These are phyloP conservation scores for Lota lota DNA, from an alignment of 2,113 vertebrate species.

Conservation along the genomic window DNA sequence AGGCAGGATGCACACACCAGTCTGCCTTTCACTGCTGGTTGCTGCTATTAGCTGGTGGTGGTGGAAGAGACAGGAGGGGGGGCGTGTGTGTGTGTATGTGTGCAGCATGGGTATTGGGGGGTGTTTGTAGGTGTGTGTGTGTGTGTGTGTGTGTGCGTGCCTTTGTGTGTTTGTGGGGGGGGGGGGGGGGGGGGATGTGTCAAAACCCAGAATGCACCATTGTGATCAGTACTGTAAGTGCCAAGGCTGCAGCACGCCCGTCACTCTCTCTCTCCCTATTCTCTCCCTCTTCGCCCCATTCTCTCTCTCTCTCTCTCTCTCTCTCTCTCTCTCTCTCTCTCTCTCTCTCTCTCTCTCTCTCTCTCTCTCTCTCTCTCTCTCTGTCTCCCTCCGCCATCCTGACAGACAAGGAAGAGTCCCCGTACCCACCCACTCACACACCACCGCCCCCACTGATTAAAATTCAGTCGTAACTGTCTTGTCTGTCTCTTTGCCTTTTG, in stretches of 20 bases:
- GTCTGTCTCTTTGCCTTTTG: conserved; percentile 56
- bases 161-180: no score
- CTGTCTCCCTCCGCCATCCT: conserved; percentile 10
- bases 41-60: conserved; percentile 78
- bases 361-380: not conserved
- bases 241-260: not conserved
- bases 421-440: conserved; percentile 19
- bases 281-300: no score
- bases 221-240: conserved; percentile 17
- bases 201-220: not conserved
- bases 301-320: no score
- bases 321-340: not conserved
- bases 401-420: conserved; percentile 47
- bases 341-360: not conserved
- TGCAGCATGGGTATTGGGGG: no score
- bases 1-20: conserved; percentile 85
- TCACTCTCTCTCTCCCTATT: no score
- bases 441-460: conserved; percentile 55
- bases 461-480: conserved; percentile 44
- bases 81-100: not conserved
- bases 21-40: conserved; percentile 74
- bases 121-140: not conserved
- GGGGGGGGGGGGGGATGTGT: conserved; percentile 12
- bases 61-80: conserved; percentile 36
- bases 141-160: not conserved